Evolutionary conservation across 2,113 vertebrate genomes (phyloP), one percentile per base, ranked within the genome.

Genomic region (Ifrita kowaldi): DNA sequence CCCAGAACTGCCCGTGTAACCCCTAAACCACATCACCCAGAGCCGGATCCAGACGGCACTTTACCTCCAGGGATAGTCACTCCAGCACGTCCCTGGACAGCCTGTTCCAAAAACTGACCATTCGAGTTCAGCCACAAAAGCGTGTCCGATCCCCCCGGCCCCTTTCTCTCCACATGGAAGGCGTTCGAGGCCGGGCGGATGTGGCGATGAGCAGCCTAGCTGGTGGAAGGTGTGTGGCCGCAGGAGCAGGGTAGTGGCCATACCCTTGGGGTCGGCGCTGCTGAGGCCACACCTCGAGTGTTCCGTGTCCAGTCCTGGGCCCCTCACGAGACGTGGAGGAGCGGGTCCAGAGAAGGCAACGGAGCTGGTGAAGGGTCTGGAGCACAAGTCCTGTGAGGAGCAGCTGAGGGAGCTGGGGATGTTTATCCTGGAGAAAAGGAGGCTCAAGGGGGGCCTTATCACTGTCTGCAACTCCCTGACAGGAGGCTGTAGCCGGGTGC

Each of bases 361-460:
- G 4, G 22, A 37, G 26, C 27, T 42, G 26, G 7, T 18, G 15
- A 50, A 28, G 13, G 30, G 3, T 44, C 32, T 50, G 76, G 14
- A 42, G 32, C 10, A 7, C 35, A 23, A 9, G 7, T 16, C 20
- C 14, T 18, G 27, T 37, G 44, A 65, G 52, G 37, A 50, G 37
- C 13, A 13, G 27, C 57, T 56, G 49, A 18, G 35, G 41, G 24
- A 79, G 47, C 41, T 47, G 11, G 3, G 35, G 14, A 3, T 23
- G 32, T 26, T 49, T 8, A 56, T 2, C 23, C 41, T 11, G 53
- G 21, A 13, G 16, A 16, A 52, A 28, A 50, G 18, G 3, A 57
- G 12, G 27, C 4, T 32, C 32, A 5, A 14, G 7, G 7, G 2
- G 1, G 1, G 6, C 35, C 41, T 32, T 16, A 6, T 15, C 20